Base-by-base conservation (phyloP, 2,113 vertebrate genomes). In the Oreamnos americanus region DNA sequence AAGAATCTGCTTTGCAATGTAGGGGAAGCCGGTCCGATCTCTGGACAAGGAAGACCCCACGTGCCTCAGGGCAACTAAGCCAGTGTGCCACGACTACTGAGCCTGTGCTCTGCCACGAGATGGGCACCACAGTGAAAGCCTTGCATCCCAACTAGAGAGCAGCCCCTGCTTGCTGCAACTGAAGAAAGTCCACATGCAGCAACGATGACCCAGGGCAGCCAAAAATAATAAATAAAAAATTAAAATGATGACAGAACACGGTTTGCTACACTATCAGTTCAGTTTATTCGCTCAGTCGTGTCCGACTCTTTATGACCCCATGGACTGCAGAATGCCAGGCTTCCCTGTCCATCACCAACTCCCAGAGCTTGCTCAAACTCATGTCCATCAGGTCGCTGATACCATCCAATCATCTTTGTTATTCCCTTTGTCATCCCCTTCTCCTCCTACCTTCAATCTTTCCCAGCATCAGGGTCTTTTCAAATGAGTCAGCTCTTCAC, bases 111-210 rank as follows among this genome's bases (percentile, higher is more conserved):
- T 43, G 71, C 71, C 25, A 14, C 3, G 3, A 76, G 71, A 43
- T 0, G 3, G 3, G 71, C 12, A 26, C 23, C 0, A 3, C 1
- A 7, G 0, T 43, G 36, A 43, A 25, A 43, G 71, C n/a, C 19
- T 10, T 12, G 19, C 19, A 3, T 23, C 67, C 0, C 67, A 39
- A 0, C n/a, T 71, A 39, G 67, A 71, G 67, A 71, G 19, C 6
- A 71, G 21, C n/a, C n/a, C 19, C n/a, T 71, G 19, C 67, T 71
- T 71, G n/a, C 10, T 71, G 19, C 67, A 23, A 1, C 67, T 71
- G n/a, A 71, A 71, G 67, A 71, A 39, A 71, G n/a, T 23, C n/a
- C 2, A 11, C 67, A 23, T 23, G 19, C 10, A 71, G 67, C 19
- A 23, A 13, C 0, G 1, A 12, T 39, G 67, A 71, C n/a, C 5